Evolutionary conservation across 2,888 invertebrate species (phyloP), one percentile per base, ranked within the genome.

Genomic region (Eudemis profundana): DNA sequence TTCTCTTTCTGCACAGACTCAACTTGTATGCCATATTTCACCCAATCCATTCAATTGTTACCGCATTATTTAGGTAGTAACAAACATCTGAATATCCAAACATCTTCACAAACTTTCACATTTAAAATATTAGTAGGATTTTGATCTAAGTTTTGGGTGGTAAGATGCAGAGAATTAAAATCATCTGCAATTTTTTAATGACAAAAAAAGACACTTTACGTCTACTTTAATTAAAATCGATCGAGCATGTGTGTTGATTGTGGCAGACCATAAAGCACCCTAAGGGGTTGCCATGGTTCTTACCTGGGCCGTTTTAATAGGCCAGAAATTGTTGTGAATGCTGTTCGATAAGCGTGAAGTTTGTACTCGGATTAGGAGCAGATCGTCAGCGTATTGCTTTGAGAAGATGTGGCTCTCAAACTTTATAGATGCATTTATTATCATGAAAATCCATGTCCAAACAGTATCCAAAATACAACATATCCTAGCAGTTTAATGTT

Each of bases 281-380:
- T 53, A 56, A 44, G 56, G 27, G 15, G 36, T 8, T 53, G 27
- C 51, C 46, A 42, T 62, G 54, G 54, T 78, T 78, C 78, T 84
- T 85, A 85, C 86, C 84, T 84, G 81, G 79, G 78, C 79, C 76
- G 74, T 82, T 89, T 89, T 89, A 90, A 90, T 90, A 90, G 82
- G 85, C 85, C 83, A 83, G 81, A 91, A 90, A 90, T 90, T 92
- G 90, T 92, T 91, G 90, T 90, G 89, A 89, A 84, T 78, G 70
- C 82, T 83, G 90, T 68, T 83, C 87, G 77, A 81, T 78, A 79
- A 89, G 87, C 92, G 91, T 92, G 86, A 92, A 90, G 83, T 84
- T 85, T 84, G 87, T 77, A 85, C 74, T 70, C 76, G 87, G 90
- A 89, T 90, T 90, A 90, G 74, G 73, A 72, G 68, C 77, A 73